Base-by-base conservation (phyloP, 2,888 invertebrate species). In the Nymphalis polychloros region DNA sequence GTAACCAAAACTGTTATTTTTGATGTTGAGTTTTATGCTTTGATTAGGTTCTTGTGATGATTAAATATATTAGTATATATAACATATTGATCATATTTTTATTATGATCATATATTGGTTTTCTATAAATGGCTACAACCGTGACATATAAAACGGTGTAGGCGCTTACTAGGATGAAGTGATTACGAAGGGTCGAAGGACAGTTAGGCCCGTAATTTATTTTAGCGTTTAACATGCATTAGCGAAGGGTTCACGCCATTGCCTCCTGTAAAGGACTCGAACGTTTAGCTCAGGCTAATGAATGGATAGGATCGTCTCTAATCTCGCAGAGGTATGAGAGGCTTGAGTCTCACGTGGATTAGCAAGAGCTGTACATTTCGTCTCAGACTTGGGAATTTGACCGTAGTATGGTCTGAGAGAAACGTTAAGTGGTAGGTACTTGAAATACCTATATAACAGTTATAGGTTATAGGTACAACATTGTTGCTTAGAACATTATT, bases 211-310 rank as follows among this genome's bases (percentile, higher is more conserved):
- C 64, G 61, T 67, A 70, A 76, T 75, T 76, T 75, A 75, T 76
- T 73, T 75, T 48, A 68, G 68, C 69, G 68, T 74, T 75, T 77
- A 75, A 74, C 74, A 74, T 73, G 72, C 75, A 76, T 75, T 74
- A 76, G 71, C 70, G 66, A 70, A 72, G 53, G 72, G 60, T 55
- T 59, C 47, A 27, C 48, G 55, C 55, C 55, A 55, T 55, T 55
- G 35, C 35, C 55, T 55, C 55, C 35, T 31, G 35, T n/a, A 55
- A 27, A 67, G 62, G 61, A 64, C 61, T 52, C 13, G 64, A 64
- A 35, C 59, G 62, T 63, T 68, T 61, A 68, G 68, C 47, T 20
- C 53, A 1, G 50, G 48, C 67, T 62, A 69, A 71, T 67, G 64
- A 69, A 71, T 67, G 41, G 62, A 53, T 31, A 35, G 66, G 69